Percentiles rank a stretch among this genome's conserved stretches.
Conservation (phyloP, 2,113 vertebrate genomes). For the Urocolius indicus region DNA sequence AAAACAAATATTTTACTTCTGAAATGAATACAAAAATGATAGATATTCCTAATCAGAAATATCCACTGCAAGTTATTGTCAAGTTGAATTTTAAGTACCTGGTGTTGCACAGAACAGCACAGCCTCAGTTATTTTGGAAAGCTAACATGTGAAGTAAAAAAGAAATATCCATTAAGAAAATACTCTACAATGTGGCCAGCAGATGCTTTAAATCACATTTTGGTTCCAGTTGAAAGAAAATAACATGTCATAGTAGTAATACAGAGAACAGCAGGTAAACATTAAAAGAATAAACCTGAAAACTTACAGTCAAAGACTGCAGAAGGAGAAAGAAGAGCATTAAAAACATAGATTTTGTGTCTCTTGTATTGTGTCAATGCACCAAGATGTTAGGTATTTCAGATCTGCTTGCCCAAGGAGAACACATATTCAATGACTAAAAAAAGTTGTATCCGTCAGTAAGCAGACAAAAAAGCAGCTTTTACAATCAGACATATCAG, state of each 20-base stretch:
- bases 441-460: neutral
- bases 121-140: neutral
- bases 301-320: neutral
- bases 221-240: neutral
- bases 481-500: neutral
- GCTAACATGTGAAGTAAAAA: neutral
- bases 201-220: neutral
- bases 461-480: neutral
- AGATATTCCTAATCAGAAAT: conserved; percentile 19
- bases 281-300: neutral
- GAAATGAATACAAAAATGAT: conserved; percentile 35
- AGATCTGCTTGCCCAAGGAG: neutral
- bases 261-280: neutral
- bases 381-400: neutral
- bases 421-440: neutral
- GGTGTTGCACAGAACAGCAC: neutral
- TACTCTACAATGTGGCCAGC: neutral
- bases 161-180: neutral
- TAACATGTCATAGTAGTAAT: neutral
- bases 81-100: neutral
- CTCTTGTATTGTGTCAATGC: neutral
- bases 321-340: neutral
- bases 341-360: neutral
- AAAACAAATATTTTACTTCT: neutral
- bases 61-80: neutral